Percentiles rank a stretch among this genome's conserved stretches.
Evolutionary conservation across 2,113 vertebrate genomes (phyloP).

Genomic region (Rhodinocichla rosea): DNA sequence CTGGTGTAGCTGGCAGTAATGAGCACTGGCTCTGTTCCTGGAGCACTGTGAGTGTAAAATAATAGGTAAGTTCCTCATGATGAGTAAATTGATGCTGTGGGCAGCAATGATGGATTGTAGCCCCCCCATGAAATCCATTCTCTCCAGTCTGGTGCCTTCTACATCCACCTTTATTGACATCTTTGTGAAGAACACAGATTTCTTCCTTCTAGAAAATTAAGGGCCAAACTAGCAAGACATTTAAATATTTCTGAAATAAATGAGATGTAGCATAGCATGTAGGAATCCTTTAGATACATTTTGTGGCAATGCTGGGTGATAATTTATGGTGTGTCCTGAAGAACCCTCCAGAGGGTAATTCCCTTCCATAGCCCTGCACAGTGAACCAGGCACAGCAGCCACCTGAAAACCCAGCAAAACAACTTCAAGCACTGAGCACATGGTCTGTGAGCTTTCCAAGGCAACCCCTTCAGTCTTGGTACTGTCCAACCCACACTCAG

Average conservation of each 20-base stretch:
- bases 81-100: not conserved
- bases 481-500: not conserved
- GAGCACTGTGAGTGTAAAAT: not conserved
- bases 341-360: not conserved
- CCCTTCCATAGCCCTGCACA: not conserved
- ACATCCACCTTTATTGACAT: not conserved
- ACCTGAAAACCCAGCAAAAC: not conserved
- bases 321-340: not conserved
- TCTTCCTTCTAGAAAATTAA: not conserved
- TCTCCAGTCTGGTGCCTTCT: not conserved
- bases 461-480: not conserved
- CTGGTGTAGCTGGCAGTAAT: not conserved
- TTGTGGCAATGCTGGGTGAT: not conserved
- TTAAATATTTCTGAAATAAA: not conserved
- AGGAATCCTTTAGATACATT: not conserved
- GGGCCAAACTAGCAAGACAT: not conserved
- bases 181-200: not conserved
- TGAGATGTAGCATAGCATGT: not conserved
- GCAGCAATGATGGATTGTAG: not conserved
- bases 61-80: not conserved
- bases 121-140: not conserved
- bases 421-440: not conserved
- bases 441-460: not conserved
- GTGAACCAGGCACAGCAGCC: not conserved
- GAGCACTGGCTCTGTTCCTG: not conserved